Base-by-base conservation (phyloP, 1,140 invertebrate genomes). In the Zaprionus taronus region DNA sequence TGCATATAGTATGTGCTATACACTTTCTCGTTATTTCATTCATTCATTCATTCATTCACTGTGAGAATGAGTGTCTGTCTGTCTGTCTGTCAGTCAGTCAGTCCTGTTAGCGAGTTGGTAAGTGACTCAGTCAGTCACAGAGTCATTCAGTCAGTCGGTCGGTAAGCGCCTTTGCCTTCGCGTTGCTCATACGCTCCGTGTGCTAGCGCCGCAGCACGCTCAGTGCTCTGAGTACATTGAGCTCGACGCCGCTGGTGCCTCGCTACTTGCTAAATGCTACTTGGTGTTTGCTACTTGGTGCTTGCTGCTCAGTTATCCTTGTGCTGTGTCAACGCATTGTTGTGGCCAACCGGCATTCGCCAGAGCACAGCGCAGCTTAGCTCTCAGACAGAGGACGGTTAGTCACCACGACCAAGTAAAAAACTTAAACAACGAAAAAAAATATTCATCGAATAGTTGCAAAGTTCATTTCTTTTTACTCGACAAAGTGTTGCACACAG, bases 121-220 rank as follows among this genome's bases (percentile, higher is more conserved):
- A 64, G 61, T 64, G 36, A 55, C 44, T 36, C 28, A 64, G 17
- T 41, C 60, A 51, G 62, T 51, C 20, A 22, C 41, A 34, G 31
- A 34, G 31, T 57, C 51, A 56, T 34, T 66, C 47, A 38, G 63
- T 77, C 49, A 61, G 56, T 47, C 77, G 61, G 58, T 55, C 61
- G 72, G 70, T 65, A 64, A 68, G 72, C 66, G 80, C 72, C 78
- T 83, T 83, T 73, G 62, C 64, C 31, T 34, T 69, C 67, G 85
- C 81, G 67, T 82, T 90, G 81, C 85, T 90, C 81, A 90, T 85
- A 90, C 85, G 85, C 85, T 74, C 84, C 36, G 84, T 83, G 84
- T 80, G 77, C 83, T 69, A 22, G 44, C 44, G 64, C 31, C 31
- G 31, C 31, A 34, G 31, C 31, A 34, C 31, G 31, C 41, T 38